A percentile compares a stretch with the other conserved stretches of the same genome.
phyloP scores from a whole-genome alignment of 2,888 invertebrate species.

The Drosophila atripex region DNA sequence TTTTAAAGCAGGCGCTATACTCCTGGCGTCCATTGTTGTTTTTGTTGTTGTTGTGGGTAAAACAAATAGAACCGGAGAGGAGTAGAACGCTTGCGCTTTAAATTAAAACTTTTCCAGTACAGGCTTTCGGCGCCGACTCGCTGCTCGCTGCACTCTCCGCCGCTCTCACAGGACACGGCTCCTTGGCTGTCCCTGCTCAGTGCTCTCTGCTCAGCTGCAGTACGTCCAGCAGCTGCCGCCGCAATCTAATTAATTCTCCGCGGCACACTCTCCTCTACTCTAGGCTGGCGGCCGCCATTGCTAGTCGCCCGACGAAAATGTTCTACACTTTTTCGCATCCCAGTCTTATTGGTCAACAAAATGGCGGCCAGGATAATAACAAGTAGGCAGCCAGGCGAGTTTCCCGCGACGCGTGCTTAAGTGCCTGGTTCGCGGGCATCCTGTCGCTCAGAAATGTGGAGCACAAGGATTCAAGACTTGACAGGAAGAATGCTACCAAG shows the following conservation, averaged over 20 bases:
- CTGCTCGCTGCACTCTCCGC: slow-evolving; percentile 3
- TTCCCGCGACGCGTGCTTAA: slow-evolving; percentile 59
- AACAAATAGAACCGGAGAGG: slow-evolving; percentile 19
- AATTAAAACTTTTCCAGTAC: slow-evolving; percentile 39
- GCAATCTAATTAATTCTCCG: slow-evolving; percentile 77
- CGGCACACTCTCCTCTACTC: slow-evolving; percentile 41
- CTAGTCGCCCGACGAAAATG: slow-evolving; percentile 27
- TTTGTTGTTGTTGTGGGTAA: slow-evolving; percentile 39
- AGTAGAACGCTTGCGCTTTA: slow-evolving; percentile 17
- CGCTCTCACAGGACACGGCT: slow-evolving; percentile 5
- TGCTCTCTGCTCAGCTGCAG: slow-evolving; percentile 7
- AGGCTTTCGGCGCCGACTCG: slow-evolving; percentile 48
- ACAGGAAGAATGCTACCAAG: slow-evolving; percentile 1
- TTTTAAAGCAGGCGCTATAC: slow-evolving; percentile 40
- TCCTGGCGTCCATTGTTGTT: slow-evolving; percentile 44
- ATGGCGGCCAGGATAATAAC: slow-evolving; percentile 67
- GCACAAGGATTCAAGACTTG: background rate
- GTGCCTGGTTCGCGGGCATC: slow-evolving; percentile 35
- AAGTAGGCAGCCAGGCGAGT: slow-evolving; percentile 9
- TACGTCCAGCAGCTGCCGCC: slow-evolving; percentile 69
- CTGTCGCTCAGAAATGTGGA: slow-evolving; percentile 5
- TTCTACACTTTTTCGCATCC: slow-evolving; percentile 30
- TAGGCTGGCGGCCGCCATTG: slow-evolving; percentile 54
- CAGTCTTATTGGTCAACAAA: slow-evolving; percentile 45
- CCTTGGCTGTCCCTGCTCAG: background rate